Conservation (phyloP, 2,797 vertebrate species). For the Pitangus sulphuratus region DNA sequence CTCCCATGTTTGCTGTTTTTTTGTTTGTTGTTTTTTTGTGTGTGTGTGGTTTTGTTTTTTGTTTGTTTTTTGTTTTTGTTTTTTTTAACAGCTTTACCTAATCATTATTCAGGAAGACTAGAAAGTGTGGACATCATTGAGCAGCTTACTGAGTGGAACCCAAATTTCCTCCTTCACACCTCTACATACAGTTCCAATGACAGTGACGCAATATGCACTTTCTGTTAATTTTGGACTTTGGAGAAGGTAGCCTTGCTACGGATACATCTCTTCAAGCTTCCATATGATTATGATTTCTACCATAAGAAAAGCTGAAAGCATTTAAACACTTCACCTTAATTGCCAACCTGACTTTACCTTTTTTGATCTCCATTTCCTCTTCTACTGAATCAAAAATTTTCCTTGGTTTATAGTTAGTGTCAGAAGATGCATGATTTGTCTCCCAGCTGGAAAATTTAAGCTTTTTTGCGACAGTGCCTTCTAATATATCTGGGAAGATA, state of each 20-base stretch:
- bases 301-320: background rate
- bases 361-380: background rate
- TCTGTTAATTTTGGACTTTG: background rate
- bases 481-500: constrained; percentile 27
- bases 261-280: background rate
- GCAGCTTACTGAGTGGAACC: fast-evolving
- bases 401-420: background rate
- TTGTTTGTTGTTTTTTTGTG: background rate
- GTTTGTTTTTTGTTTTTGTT: too few relatives aligned
- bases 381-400: background rate
- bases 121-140: background rate
- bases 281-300: background rate
- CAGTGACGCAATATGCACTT: fast-evolving
- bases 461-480: background rate
- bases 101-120: background rate
- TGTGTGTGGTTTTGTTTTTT: too few relatives aligned
- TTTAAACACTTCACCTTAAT: background rate
- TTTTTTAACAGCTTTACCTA: background rate
- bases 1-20: too few relatives aligned
- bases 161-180: background rate
- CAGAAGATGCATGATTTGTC: background rate
- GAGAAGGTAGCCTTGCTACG: background rate
- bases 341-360: constrained; percentile 57
- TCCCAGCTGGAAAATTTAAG: constrained; percentile 33
- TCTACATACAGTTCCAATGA: background rate